Conservation (phyloP, 2,888 invertebrate genomes). For the Acutogordius australiensis region DNA sequence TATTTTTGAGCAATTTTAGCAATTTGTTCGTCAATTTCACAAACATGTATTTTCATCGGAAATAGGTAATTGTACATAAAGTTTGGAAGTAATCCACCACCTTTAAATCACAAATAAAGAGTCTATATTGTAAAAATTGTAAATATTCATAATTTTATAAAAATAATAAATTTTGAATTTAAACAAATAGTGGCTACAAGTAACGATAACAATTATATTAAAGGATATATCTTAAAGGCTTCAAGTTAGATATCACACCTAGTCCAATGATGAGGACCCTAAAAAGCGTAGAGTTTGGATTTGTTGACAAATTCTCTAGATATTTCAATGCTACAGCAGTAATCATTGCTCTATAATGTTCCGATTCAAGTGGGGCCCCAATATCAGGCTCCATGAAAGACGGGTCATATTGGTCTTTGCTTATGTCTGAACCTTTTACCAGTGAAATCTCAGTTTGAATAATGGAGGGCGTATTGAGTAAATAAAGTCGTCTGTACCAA, state of each 20-base stretch:
- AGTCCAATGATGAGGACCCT: neutral
- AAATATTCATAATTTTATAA: no score
- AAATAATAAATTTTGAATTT: no score
- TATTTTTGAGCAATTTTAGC: neutral
- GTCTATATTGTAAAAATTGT: no score
- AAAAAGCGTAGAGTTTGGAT: neutral
- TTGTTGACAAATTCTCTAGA: neutral
- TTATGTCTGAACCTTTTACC: no score
- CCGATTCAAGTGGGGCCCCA: neutral
- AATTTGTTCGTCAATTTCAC: neutral
- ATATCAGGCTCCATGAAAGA: neutral
- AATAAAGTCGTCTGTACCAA: neutral
- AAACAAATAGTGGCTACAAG: no score
- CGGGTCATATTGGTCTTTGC: neutral
- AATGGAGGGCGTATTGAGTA: neutral
- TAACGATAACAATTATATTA: neutral
- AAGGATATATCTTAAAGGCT: neutral
- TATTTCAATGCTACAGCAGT: neutral
- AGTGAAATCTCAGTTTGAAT: constrained; percentile 9
- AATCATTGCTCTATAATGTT: neutral
- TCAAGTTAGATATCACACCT: neutral
- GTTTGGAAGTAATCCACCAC: neutral
- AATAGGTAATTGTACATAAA: neutral
- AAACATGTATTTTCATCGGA: neutral
- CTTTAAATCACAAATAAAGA: constrained; percentile 1